Evolutionary conservation across 2,797 vertebrate species (phyloP), one percentile per base, ranked within the genome.

Genomic region (Macroramphosus scolopax): DNA sequence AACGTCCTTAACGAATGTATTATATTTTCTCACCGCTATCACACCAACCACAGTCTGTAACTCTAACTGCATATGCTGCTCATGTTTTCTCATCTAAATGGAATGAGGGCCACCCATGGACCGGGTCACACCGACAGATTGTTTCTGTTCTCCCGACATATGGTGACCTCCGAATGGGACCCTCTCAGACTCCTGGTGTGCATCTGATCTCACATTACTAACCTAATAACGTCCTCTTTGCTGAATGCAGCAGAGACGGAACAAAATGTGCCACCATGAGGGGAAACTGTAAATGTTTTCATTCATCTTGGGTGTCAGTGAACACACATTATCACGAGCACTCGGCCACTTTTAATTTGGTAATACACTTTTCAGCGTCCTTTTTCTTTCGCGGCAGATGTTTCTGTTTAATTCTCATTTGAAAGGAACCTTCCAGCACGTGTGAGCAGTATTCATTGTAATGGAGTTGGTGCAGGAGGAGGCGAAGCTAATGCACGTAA

Each of bases 91-190:
- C 69, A 80, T 76, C 46, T 68, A 64, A 67, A 62, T 78, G 37
- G 78, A 77, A 74, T 75, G 47, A 66, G 50, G 78, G 42, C 77
- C 78, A 75, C 80, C 73, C 80, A 71, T 79, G 52, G 61, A 74
- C 53, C 28, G 26, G 42, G 47, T 51, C 44, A 35, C 60, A 65
- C 65, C 71, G 78, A 64, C 82, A 75, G 81, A 78, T 72, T 66
- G 70, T 69, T 83, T 67, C 68, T 70, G 68, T 67, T 84, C 76
- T 40, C 57, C 39, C 35, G 75, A 61, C 85, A 86, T 83, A 88
- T 85, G 87, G 82, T 77, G 78, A 85, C 69, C 75, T 63, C 44
- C 34, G 17, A 56, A 59, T 22, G 28, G 31, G 65, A 75, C 64
- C 51, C 62, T 54, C 56, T 70, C 37, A 59, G 59, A 77, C 34